phyloP scores from a whole-genome alignment of 1,140 invertebrate species.

The Diprion similis region DNA sequence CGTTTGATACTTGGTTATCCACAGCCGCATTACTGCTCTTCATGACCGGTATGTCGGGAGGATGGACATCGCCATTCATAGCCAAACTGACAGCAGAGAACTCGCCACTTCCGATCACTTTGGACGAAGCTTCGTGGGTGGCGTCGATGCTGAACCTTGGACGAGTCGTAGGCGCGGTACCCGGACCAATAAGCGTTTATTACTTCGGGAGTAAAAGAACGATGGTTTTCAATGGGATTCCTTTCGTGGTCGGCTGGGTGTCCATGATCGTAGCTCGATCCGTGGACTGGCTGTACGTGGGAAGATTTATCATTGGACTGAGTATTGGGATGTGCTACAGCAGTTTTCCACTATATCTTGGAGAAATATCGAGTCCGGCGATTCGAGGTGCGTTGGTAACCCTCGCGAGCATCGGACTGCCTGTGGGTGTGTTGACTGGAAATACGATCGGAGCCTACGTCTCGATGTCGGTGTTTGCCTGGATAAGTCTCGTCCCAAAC shows the following conservation, averaged over 20 bases:
- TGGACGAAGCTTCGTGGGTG: slow-evolving; percentile 71
- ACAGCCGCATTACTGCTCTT: slow-evolving; percentile 51
- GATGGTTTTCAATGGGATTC: slow-evolving; percentile 66
- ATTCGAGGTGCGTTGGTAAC: slow-evolving; percentile 73
- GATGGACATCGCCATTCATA: slow-evolving; percentile 69
- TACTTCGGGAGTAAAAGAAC: slow-evolving; percentile 71
- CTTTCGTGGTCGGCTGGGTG: slow-evolving; percentile 70
- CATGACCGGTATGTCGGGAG: slow-evolving; percentile 47
- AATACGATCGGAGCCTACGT: slow-evolving; percentile 71
- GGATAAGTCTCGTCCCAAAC: slow-evolving; percentile 64
- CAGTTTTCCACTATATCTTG: slow-evolving; percentile 70
- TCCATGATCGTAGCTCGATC: slow-evolving; percentile 64
- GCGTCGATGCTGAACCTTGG: slow-evolving; percentile 65
- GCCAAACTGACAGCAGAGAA: slow-evolving; percentile 57
- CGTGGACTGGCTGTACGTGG: slow-evolving; percentile 62
- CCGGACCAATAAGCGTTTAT: slow-evolving; percentile 50
- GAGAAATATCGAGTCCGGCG: slow-evolving; percentile 68
- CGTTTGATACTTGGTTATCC: background rate
- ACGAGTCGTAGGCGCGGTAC: slow-evolving; percentile 48
- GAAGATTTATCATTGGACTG: slow-evolving; percentile 65
- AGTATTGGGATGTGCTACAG: slow-evolving; percentile 71
- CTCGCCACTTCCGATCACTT: slow-evolving; percentile 61
- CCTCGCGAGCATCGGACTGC: slow-evolving; percentile 54
- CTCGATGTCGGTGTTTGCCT: slow-evolving; percentile 64
- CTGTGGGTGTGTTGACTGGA: slow-evolving; percentile 72